A percentile compares a stretch with the other conserved stretches of the same genome.
These are phyloP conservation scores for Porites lutea DNA, from an alignment of 64 coral and sea anemone species.

Conservation along the genomic window DNA sequence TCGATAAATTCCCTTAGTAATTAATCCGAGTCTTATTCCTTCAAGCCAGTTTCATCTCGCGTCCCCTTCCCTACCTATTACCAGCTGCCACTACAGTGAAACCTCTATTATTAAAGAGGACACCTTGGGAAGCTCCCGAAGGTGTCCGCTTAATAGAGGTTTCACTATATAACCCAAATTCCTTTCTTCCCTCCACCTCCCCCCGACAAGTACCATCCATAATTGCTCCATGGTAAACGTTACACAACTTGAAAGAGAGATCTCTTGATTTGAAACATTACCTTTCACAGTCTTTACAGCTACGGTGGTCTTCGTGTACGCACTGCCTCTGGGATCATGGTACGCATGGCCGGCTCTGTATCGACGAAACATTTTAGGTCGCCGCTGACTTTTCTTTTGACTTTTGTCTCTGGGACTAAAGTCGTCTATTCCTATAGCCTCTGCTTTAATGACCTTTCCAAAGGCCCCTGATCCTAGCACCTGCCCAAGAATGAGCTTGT, in stretches of 20 bases:
- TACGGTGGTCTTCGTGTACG: constrained; percentile 66
- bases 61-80: no score
- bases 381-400: background rate
- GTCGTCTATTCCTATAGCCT: constrained; percentile 58
- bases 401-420: constrained; percentile 53
- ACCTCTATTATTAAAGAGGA: no score
- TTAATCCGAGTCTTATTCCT: no score
- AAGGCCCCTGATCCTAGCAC: constrained; percentile 60
- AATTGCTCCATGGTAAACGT: no score
- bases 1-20: no score
- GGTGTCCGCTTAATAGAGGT: no score
- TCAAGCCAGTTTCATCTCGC: no score
- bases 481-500: constrained; percentile 56
- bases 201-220: no score
- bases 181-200: background rate
- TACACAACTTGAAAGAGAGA: no score
- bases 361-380: constrained; percentile 8
- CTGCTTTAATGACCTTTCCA: constrained; percentile 67
- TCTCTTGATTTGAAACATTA: background rate
- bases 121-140: no score
- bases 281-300: constrained; percentile 85
- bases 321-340: constrained; percentile 48
- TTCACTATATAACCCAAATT: background rate
- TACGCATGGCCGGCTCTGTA: background rate
- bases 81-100: no score